These are phyloP conservation scores for Macrobrachium rosenbergii DNA, from an alignment of 1,140 invertebrate genomes.

Conservation along the genomic window DNA sequence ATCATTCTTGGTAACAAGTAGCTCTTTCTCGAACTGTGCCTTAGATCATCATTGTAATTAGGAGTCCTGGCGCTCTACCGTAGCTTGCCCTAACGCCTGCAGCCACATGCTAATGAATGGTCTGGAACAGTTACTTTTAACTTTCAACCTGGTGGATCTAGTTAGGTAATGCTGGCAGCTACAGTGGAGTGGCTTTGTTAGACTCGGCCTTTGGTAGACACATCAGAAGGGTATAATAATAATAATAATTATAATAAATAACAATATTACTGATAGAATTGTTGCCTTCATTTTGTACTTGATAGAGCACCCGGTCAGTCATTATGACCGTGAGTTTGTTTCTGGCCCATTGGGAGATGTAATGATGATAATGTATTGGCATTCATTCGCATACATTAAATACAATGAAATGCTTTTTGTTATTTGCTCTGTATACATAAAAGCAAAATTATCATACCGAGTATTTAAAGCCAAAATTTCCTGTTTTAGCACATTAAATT, in stretches of 20 bases:
- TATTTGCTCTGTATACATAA: conserved; percentile 12
- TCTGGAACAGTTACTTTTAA: no score
- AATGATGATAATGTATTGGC: conserved; percentile 7
- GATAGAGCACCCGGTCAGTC: conserved; percentile 45
- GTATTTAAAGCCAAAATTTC: conserved; percentile 13
- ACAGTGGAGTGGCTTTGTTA: conserved; percentile 39
- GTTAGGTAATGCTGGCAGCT: conserved; percentile 12
- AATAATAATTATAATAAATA: conserved; percentile 28
- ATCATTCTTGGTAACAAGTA: conserved; percentile 37
- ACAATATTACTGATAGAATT: conserved; percentile 37
- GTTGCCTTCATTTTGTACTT: conserved; percentile 47
- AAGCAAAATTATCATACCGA: conserved; percentile 34
- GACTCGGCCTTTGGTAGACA: conserved; percentile 46
- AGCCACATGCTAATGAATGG: no score
- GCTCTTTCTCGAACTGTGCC: conserved; percentile 50
- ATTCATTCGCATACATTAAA: neutral
- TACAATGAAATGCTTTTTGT: conserved; percentile 25
- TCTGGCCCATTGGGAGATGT: conserved; percentile 25
- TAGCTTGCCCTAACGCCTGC: conserved; percentile 30
- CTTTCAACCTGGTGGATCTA: neutral
- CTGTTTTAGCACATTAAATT: conserved; percentile 22
- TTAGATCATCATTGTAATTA: conserved; percentile 51
- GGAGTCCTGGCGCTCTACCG: conserved; percentile 35
- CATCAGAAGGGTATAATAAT: conserved; percentile 50
- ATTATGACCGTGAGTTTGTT: conserved; percentile 48